These are phyloP conservation scores for Gorsachius goisagi DNA, from an alignment of 2,113 vertebrate genomes.

Conservation along the genomic window DNA sequence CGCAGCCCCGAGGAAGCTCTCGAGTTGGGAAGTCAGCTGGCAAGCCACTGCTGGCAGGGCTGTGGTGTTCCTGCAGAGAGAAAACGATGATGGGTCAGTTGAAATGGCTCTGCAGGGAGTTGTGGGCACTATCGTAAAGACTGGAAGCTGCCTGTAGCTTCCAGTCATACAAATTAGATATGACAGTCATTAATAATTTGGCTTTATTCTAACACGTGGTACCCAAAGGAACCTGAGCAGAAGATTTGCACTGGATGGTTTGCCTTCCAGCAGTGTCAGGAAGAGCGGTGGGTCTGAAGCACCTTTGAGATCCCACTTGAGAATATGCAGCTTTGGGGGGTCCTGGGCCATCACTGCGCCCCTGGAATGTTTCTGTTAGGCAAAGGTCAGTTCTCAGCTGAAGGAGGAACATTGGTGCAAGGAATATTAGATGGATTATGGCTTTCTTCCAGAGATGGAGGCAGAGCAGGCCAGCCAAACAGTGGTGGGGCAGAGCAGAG, in stretches of 20 bases:
- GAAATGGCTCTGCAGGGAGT: not conserved
- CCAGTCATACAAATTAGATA: not conserved
- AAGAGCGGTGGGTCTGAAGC: not conserved
- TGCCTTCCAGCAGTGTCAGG: not conserved
- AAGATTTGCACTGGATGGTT: not conserved
- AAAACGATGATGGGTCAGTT: not conserved
- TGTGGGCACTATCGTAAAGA: not conserved
- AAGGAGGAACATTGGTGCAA: not conserved
- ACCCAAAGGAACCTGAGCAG: not conserved
- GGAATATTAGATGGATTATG: not conserved
- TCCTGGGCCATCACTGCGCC: not conserved
- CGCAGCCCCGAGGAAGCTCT: not conserved
- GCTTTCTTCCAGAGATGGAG: not conserved
- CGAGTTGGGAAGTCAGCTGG: not conserved
- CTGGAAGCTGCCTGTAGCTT: conserved; percentile 1
- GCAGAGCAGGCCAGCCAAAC: not conserved
- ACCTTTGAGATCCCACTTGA: not conserved
- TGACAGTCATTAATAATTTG: conserved; percentile 28
- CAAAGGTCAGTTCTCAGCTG: not conserved
- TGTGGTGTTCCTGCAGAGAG: not conserved
- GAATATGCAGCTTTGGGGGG: not conserved
- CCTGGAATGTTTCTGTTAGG: not conserved
- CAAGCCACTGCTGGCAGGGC: not conserved
- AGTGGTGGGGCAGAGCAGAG: not conserved
- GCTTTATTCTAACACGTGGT: not conserved